These are phyloP conservation scores for Eudasyphora cyanicolor DNA, from an alignment of 2,888 invertebrate species.

Conservation along the genomic window DNA sequence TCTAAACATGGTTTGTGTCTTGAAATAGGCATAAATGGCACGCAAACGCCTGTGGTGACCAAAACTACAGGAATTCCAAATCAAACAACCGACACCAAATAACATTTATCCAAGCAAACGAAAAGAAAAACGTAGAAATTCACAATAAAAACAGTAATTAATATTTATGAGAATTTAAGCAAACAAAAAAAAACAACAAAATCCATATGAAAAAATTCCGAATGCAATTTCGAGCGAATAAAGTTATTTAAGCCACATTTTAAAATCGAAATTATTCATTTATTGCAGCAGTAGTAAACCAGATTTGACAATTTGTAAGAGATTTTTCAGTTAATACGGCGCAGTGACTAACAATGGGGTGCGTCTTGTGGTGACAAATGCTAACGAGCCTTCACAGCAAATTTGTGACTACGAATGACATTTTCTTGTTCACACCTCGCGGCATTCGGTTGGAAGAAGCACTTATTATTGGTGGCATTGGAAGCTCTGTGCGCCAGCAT, in stretches of 20 bases:
- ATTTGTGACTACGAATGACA: not conserved
- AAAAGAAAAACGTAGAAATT: constrained; percentile 15
- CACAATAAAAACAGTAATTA: constrained; percentile 63
- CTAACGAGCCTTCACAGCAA: constrained; percentile 50
- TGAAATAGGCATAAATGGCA: constrained; percentile 61
- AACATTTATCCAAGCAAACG: not conserved
- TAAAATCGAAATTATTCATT: constrained; percentile 3
- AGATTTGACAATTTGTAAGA: not conserved
- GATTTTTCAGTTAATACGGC: constrained; percentile 10
- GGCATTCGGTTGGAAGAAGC: not conserved
- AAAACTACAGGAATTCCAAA: constrained; percentile 56
- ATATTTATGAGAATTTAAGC: constrained; percentile 63
- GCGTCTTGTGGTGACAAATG: constrained; percentile 59
- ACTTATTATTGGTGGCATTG: no score
- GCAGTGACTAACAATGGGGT: constrained; percentile 51
- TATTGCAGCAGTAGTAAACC: not conserved
- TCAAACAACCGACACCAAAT: constrained; percentile 12
- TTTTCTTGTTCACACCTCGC: not conserved
- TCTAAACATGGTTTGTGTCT: not conserved
- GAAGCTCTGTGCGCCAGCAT: no score
- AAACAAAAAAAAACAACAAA: not conserved
- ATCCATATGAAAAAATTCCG: no score
- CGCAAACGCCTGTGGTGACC: constrained; percentile 61
- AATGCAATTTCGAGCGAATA: no score
- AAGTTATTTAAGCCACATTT: constrained; percentile 29